Base-by-base conservation (phyloP, 2,113 vertebrate species). In the Chrysochloris asiatica region DNA sequence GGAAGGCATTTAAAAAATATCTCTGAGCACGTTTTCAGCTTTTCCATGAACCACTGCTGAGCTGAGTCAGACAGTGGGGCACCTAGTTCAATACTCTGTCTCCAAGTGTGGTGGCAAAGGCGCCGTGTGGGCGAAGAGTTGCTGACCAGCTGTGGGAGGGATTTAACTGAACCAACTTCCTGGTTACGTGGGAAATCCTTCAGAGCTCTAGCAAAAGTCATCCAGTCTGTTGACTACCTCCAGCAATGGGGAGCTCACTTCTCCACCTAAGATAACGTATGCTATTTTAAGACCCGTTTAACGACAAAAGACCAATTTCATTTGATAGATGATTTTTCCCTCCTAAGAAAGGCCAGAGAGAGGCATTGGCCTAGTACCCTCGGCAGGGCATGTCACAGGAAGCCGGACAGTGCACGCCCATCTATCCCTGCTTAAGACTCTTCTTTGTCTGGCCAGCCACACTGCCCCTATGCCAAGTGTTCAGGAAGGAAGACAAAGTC, bases 1-100 rank as follows among this genome's bases (percentile, higher is more conserved):
- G 56, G 78, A 81, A 92, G 73, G 54, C 89, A 92, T 84, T 89
- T 89, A 43, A 77, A 92, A 94, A 54, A 67, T 36, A 90, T 59
- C 77, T 85, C 48, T n/a, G 71, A 87, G 91, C 3, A 8, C 41
- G 80, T 82, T 81, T 91, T 61, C 61, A 91, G 67, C 76, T 83
- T 88, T 77, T 61, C 76, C 80, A 21, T 61, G 89, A 90, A 61
- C 26, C 26, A 28, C 11, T 38, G 73, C 38, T 2, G 4, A 26
- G 72, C 59, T 43, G 36, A 86, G 92, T 83, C 85, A 88, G 92
- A 88, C 28, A 50, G 65, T 0, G 22, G 33, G 11, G 19, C 1
- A 22, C 48, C 33, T 19, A 8, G 59, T 47, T 91, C 77, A n/a
- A 87, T 28, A 89, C 86, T 92, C 91, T 94, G 92, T 89, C 93